Evolutionary conservation across 2,797 vertebrate species (phyloP).

Genomic region (Synanceia verrucosa): DNA sequence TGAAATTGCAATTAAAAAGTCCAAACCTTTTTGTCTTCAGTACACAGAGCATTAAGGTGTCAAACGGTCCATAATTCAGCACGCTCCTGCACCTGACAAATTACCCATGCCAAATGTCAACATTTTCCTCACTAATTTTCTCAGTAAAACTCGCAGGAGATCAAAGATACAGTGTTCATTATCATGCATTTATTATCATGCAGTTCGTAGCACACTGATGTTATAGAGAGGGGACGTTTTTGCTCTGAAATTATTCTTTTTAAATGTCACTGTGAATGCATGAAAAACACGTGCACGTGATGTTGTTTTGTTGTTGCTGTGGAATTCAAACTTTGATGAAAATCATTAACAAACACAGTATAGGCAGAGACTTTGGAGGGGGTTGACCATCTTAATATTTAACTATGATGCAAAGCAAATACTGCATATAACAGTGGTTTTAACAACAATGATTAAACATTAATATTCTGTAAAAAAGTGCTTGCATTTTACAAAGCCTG

Average conservation of each 20-base stretch:
- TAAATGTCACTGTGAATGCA: neutral
- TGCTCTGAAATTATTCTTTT: neutral
- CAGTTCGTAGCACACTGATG: neutral
- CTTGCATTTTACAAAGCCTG: neutral
- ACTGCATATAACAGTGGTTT: neutral
- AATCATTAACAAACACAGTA: no score
- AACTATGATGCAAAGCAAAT: neutral
- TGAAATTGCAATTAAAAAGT: slow-evolving; percentile 22
- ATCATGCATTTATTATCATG: neutral
- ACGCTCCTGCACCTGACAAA: slow-evolving; percentile 55
- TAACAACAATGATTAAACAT: neutral
- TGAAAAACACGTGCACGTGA: neutral
- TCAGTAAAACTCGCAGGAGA: slow-evolving; percentile 26
- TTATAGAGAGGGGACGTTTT: neutral
- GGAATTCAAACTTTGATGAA: neutral
- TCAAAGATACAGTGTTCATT: neutral
- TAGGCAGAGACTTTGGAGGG: no score
- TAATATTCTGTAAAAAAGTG: neutral
- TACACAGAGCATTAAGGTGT: slow-evolving; percentile 65
- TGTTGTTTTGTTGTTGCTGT: neutral
- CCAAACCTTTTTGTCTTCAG: slow-evolving; percentile 22
- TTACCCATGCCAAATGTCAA: slow-evolving; percentile 68
- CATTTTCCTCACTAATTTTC: slow-evolving; percentile 32
- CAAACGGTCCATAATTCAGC: slow-evolving; percentile 70
- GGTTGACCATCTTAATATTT: neutral